A percentile compares a stretch with the other conserved stretches of the same genome.
phyloP scores from a whole-genome alignment of 1,140 invertebrate species.

The Plectrocnemia conspersa region DNA sequence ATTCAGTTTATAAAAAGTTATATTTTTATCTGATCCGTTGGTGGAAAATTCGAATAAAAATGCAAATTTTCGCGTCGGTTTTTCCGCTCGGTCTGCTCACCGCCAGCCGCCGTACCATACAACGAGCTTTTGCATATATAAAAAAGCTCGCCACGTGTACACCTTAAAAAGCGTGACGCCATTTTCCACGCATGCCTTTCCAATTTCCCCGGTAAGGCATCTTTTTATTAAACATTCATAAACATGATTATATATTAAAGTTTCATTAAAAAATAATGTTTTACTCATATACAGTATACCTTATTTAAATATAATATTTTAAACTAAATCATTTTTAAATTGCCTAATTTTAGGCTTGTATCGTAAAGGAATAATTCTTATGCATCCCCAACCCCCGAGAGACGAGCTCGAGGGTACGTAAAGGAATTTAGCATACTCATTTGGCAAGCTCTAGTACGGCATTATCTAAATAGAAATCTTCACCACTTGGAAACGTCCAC shows the following conservation, averaged over 20 bases:
- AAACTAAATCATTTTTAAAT: no score
- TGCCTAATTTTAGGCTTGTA: neutral
- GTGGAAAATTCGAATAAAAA: constrained; percentile 33
- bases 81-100: constrained; percentile 22
- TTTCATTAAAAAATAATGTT: no score
- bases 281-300: no score
- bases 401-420: neutral
- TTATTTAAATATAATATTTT: no score
- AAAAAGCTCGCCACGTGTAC: constrained; percentile 31
- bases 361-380: neutral
- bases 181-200: no score
- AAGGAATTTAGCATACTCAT: constrained; percentile 8
- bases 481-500: constrained; percentile 27
- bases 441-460: neutral
- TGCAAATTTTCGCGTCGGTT: constrained; percentile 31
- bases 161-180: constrained; percentile 28
- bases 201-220: no score
- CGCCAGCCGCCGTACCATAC: constrained; percentile 6
- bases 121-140: constrained; percentile 32
- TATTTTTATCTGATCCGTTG: constrained; percentile 26
- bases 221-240: no score
- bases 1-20: constrained; percentile 22
- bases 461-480: constrained; percentile 31
- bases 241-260: no score
- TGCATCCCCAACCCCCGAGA: neutral